Evolutionary conservation across 2,888 invertebrate species (phyloP).

Genomic region (Drosophila suboccidentalis): DNA sequence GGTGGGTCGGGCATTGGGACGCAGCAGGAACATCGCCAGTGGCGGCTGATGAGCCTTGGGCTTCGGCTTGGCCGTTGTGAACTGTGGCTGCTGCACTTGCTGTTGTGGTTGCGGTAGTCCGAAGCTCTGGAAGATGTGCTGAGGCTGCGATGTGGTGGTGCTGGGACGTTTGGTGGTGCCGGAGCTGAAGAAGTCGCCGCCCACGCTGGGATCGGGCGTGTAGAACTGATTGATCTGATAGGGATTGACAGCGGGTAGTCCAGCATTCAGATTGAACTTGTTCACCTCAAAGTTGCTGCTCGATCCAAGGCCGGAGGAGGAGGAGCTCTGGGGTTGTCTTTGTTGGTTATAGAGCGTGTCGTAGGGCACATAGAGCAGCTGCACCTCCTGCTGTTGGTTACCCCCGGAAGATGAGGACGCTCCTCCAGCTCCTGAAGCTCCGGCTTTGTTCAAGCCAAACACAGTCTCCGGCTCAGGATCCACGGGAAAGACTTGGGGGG

Average conservation of each 20-base stretch:
- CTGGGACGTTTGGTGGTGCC: constrained; percentile 82
- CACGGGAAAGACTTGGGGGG: constrained; percentile 77
- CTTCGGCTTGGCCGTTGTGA: constrained; percentile 87
- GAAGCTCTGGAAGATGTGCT: constrained; percentile 78
- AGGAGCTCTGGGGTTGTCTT: constrained; percentile 54
- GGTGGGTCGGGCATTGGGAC: constrained; percentile 85
- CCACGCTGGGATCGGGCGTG: constrained; percentile 80
- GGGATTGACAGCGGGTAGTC: constrained; percentile 85
- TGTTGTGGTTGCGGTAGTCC: constrained; percentile 84
- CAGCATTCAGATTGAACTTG: constrained; percentile 79
- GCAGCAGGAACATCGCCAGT: constrained; percentile 92
- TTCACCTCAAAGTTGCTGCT: constrained; percentile 74
- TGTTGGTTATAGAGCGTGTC: constrained; percentile 89
- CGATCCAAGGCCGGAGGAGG: constrained; percentile 37
- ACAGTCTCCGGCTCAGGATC: constrained; percentile 67
- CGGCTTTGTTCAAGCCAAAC: constrained; percentile 73
- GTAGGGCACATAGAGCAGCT: constrained; percentile 93
- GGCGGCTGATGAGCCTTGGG: constrained; percentile 94
- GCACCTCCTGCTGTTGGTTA: constrained; percentile 88
- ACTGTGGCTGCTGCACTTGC: constrained; percentile 72
- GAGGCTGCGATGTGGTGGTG: constrained; percentile 64
- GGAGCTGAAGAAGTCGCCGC: constrained; percentile 69
- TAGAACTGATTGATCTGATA: constrained; percentile 86
- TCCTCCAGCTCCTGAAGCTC: constrained; percentile 25
- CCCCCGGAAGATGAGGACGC: constrained; percentile 43